phyloP scores from a whole-genome alignment of 2,113 vertebrate genomes.

The Gadus chalcogrammus region DNA sequence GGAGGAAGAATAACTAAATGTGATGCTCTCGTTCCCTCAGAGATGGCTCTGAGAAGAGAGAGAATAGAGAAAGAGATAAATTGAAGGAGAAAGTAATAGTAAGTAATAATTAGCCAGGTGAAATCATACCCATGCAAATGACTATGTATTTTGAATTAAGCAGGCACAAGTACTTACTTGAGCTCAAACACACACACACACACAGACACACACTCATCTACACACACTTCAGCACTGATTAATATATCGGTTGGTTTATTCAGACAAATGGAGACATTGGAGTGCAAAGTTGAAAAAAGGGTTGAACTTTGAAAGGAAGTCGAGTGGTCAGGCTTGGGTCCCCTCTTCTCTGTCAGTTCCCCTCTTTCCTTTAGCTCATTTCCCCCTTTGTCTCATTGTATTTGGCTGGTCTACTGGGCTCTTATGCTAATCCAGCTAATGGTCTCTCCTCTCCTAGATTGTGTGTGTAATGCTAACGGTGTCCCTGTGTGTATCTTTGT shows the following conservation, averaged over 20 bases:
- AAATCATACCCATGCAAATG: too few species aligned
- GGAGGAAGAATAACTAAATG: neutral
- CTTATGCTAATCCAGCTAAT: too few species aligned
- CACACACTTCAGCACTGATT: neutral
- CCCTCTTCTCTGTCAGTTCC: constrained; percentile 26
- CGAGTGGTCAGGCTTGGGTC: constrained; percentile 25
- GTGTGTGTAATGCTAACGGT: too few species aligned
- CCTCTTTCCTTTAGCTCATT: constrained; percentile 4
- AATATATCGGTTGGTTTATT: constrained; percentile 13
- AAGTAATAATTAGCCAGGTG: too few species aligned
- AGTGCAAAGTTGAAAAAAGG: constrained; percentile 44
- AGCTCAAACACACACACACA: too few species aligned
- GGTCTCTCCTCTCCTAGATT: too few species aligned
- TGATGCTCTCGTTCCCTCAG: neutral
- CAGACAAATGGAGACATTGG: constrained; percentile 41
- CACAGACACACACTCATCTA: neutral
- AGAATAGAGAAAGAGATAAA: neutral
- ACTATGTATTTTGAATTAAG: too few species aligned
- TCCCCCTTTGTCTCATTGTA: neutral
- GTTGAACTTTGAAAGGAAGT: constrained; percentile 39
- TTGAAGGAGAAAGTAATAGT: too few species aligned
- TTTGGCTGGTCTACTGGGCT: neutral
- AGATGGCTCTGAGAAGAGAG: constrained; percentile 1
- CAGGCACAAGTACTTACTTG: too few species aligned
- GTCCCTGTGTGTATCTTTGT: neutral